Conservation (phyloP, 2,113 vertebrate species). For the Nicator chloris region DNA sequence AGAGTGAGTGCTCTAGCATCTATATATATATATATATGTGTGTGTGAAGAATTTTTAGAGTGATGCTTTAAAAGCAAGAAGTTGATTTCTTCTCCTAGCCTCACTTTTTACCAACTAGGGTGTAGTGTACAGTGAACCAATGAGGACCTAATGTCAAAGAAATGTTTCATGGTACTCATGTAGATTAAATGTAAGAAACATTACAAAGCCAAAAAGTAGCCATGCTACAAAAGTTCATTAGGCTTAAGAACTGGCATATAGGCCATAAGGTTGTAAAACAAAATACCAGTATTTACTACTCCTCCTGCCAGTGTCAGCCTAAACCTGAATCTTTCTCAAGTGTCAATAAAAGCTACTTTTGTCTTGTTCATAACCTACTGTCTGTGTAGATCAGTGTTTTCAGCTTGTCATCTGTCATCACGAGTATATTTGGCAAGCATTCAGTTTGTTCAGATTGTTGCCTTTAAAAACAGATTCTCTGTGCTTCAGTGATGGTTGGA, state of each 20-base stretch:
- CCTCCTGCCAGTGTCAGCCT: neutral
- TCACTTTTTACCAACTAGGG: neutral
- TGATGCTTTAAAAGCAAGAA: neutral
- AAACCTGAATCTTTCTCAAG: neutral
- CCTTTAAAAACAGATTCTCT: neutral
- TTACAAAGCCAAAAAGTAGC: neutral
- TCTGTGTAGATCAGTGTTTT: neutral
- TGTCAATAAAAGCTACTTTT: neutral
- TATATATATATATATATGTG: neutral
- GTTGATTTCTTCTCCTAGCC: neutral
- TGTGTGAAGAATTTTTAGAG: neutral
- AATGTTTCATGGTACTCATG: neutral
- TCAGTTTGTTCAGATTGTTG: neutral
- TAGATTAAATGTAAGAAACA: neutral
- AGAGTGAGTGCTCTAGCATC: neutral
- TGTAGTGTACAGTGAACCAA: neutral
- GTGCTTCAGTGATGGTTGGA: neutral
- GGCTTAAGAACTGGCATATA: neutral
- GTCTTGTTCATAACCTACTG: neutral
- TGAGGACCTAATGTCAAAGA: neutral
- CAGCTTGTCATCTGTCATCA: neutral
- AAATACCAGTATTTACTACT: neutral
- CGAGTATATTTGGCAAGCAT: neutral
- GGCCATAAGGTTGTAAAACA: neutral
- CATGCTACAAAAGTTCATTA: neutral